A percentile compares a stretch with the other conserved stretches of the same genome.
Conservation (phyloP, 2,113 vertebrate genomes). For the Ciconia maguari region DNA sequence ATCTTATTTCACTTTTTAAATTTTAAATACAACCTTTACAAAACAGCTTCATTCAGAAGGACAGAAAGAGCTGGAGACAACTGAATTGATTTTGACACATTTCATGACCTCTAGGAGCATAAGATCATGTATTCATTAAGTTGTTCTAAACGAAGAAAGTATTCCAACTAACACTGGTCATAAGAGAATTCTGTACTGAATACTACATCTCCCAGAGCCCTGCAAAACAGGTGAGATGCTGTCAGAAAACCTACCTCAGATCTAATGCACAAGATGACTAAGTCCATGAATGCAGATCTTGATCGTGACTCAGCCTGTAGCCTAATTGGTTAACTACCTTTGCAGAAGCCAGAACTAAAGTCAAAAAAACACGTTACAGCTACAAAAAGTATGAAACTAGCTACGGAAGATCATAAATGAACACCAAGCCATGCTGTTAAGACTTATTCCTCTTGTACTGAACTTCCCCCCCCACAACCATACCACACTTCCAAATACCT, state of each 20-base stretch:
- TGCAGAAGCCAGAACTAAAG: neutral
- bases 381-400: slow-evolving; percentile 2
- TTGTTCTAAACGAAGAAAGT: neutral
- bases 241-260: neutral
- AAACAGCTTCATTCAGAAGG: neutral
- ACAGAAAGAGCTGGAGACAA: neutral
- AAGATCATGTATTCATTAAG: neutral
- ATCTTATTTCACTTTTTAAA: neutral
- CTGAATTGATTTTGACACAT: neutral
- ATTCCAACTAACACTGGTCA: neutral
- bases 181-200: neutral
- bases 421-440: slow-evolving; percentile 51
- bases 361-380: neutral
- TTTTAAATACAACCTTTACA: neutral
- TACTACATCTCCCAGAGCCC: neutral
- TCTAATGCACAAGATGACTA: neutral
- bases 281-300: neutral
- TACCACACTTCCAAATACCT: slow-evolving; percentile 87
- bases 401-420: neutral
- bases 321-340: neutral
- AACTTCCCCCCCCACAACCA: slow-evolving; percentile 58
- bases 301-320: neutral
- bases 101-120: neutral
- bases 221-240: neutral
- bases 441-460: slow-evolving; percentile 36